Conservation (phyloP, 2,797 vertebrate genomes). For the Psittacula derbiana region DNA sequence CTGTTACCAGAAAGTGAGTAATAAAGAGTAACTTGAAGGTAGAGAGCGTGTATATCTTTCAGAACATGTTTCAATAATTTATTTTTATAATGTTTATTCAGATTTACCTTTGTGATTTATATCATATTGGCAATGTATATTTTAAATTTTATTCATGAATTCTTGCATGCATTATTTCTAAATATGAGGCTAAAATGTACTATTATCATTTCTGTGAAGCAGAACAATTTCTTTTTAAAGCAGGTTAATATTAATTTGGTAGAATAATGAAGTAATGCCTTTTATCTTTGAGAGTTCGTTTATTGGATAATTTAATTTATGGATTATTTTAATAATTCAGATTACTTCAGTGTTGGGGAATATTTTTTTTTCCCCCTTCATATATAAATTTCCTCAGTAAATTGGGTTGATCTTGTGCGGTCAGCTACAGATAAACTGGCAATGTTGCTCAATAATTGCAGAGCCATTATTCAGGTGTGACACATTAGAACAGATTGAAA, state of each 20-base stretch:
- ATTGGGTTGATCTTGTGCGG: not conserved
- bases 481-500: not conserved
- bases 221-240: not conserved
- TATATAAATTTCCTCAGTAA: not conserved
- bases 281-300: not conserved
- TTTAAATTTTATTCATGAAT: conserved; percentile 44
- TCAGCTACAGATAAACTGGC: not conserved
- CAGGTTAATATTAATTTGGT: not conserved
- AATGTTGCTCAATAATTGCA: not conserved
- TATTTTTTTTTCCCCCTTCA: not conserved
- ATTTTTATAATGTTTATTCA: conserved; percentile 46
- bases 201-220: not conserved
- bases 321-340: not conserved
- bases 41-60: conserved; percentile 25
- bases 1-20: conserved; percentile 42
- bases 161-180: not conserved
- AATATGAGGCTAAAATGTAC: not conserved
- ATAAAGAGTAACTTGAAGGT: conserved; percentile 60
- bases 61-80: conserved; percentile 37
- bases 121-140: not conserved
- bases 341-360: not conserved
- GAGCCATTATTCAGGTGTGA: not conserved
- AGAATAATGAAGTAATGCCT: not conserved
- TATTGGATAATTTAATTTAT: not conserved
- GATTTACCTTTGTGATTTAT: conserved; percentile 47